Conservation (phyloP, 2,797 vertebrate genomes). For the Halcyon leucocephala region DNA sequence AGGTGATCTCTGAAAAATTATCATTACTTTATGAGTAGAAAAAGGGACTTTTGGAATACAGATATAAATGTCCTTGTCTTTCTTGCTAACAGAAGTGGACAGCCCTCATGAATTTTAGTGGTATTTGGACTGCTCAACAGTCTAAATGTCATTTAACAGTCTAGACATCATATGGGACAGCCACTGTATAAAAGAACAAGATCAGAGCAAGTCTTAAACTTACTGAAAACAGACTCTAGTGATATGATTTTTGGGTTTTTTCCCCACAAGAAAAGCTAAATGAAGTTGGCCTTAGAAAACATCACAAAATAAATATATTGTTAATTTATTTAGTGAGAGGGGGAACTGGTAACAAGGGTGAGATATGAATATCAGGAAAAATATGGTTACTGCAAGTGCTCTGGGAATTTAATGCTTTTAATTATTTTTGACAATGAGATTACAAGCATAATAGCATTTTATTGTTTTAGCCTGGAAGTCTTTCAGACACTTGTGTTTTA, state of each 20-base stretch:
- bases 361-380: neutral
- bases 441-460: neutral
- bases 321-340: neutral
- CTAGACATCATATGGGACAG: neutral
- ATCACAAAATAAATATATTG: neutral
- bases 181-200: neutral
- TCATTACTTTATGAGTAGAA: neutral
- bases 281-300: neutral
- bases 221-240: neutral
- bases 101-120: neutral
- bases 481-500: neutral
- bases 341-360: neutral
- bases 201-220: neutral
- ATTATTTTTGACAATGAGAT: neutral
- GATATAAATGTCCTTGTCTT: neutral
- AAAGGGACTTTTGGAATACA: neutral
- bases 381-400: neutral
- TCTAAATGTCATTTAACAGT: neutral
- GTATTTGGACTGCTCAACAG: neutral
- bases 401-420: neutral
- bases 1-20: slow-evolving; percentile 19
- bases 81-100: neutral
- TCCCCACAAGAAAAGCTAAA: neutral
- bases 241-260: neutral
- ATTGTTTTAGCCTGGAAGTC: neutral